Base-by-base conservation (phyloP, 2,888 invertebrate genomes). In the Encarsia formosa region DNA sequence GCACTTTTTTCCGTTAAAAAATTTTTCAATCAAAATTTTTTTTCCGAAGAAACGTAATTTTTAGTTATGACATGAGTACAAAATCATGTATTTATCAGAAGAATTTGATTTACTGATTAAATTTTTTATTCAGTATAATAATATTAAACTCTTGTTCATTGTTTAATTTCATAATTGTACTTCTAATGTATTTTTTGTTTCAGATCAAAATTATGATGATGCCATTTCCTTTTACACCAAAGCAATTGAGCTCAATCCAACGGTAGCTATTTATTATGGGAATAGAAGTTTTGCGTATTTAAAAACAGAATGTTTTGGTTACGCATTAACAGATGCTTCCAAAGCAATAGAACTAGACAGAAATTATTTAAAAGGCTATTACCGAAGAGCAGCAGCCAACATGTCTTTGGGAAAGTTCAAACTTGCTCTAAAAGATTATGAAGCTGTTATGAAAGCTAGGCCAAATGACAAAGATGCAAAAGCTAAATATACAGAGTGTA, bases 321-420 rank as follows among this genome's bases (percentile, higher is more conserved):
- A 88, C 75, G 98, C 98, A 1, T 76, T 98, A 49, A 79, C 77
- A 34, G 99, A 99, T 80, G 98, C 98, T 2, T 84, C 91, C 2
- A 87, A 87, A 70, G 87, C 98, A 2, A 89, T 99, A 51, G 88
- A 91, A 73, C 74, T 93, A 59, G 96, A 99, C 75, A 86, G 84
- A 64, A 79, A 81, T 20, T 99, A 97, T 73, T 81, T 95, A 20
- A 98, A 99, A 79, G 98, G 95, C 1, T 99, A 95, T 73, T 99
- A 98, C 75, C 83, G 99, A 65, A 81, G 98, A 68, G 99, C 98
- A 1, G 93, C 94, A 2, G 89, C 99, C 26, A 85, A 95, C 68
- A 98, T 99, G 97, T 92, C 97, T 22, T 77, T 98, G 69, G 97
- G 98, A 62, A 96, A 96, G 79, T 97, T 94, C 76, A 97, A 96